Conservation (phyloP, 2,113 vertebrate species). For the Hydrochoerus hydrochaeris region DNA sequence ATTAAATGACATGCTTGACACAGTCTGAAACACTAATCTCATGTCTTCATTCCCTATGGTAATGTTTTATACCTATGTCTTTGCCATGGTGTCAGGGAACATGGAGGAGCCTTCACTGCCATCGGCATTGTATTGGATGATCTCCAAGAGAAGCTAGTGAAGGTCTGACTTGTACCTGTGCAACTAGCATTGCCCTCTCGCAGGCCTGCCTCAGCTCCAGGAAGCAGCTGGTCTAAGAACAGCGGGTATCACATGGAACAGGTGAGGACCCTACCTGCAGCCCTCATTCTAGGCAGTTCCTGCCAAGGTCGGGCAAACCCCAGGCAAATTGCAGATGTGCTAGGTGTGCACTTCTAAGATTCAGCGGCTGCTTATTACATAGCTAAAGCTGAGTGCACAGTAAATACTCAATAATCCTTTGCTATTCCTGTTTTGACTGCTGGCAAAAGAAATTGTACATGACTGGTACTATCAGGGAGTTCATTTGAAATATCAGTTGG, state of each 20-base stretch:
- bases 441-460: not conserved
- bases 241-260: accelerated
- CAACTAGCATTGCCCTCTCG: not conserved
- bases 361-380: not conserved
- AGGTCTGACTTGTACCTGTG: too few relatives aligned
- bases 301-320: not conserved
- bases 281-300: not conserved
- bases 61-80: not conserved
- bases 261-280: not conserved
- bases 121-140: not conserved
- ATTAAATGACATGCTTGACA: not conserved
- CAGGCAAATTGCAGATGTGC: not conserved
- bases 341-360: not conserved
- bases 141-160: not conserved
- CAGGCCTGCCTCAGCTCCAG: not conserved
- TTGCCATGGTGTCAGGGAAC: not conserved
- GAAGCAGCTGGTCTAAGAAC: not conserved
- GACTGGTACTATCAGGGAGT: not conserved
- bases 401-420: not conserved
- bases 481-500: not conserved
- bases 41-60: not conserved
- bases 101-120: not conserved
- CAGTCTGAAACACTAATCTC: not conserved
- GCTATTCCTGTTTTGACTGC: not conserved
- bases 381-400: not conserved